Evolutionary conservation across 2,113 vertebrate species (phyloP), one percentile per base, ranked within the genome.

Genomic region (Chionomys nivalis): DNA sequence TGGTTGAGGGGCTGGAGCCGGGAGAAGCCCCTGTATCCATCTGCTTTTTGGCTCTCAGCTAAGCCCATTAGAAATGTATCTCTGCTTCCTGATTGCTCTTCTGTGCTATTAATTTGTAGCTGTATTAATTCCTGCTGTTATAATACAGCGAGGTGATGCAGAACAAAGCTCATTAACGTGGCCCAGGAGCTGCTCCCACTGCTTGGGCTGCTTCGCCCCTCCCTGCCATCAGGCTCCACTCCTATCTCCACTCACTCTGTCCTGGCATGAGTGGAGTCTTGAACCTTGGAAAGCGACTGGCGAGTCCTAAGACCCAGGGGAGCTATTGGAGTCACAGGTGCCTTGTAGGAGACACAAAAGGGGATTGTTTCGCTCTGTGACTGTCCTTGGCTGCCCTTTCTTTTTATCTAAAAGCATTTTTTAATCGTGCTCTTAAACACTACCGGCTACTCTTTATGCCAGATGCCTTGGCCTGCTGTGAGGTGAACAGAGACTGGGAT

Each of bases 121-220:
- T 0, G 8, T 89, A 93, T 98, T 92, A 98, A 97, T 97, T 98
- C 98, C 98, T 91, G 98, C 95, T 94, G 97, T 97, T 97, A 66
- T 98, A 97, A 98, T 85, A 96, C 78, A 96, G 98, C 95, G 93
- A 98, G 98, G 98, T 98, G 98, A 96, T 97, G 98, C 98, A 97
- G 98, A 99, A 98, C 98, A 99, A 99, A 99, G 98, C 98, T 99
- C 98, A 98, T 99, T 98, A 98, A 98, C 98, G 98, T 97, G 76
- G 96, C 98, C 82, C 97, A 98, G 98, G 97, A 98, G 98, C 75
- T 47, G 72, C 93, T 98, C 92, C 77, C 90, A 87, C 96, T 98
- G 96, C 96, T 98, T 19, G 98, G 96, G 63, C 49, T 81, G 76
- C 3, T 17, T 4, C 1, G 77, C 73, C 36, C 94, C 87, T 39